Evolutionary conservation across 1,140 invertebrate genomes (phyloP).

Genomic region (Drosophila willistoni): DNA sequence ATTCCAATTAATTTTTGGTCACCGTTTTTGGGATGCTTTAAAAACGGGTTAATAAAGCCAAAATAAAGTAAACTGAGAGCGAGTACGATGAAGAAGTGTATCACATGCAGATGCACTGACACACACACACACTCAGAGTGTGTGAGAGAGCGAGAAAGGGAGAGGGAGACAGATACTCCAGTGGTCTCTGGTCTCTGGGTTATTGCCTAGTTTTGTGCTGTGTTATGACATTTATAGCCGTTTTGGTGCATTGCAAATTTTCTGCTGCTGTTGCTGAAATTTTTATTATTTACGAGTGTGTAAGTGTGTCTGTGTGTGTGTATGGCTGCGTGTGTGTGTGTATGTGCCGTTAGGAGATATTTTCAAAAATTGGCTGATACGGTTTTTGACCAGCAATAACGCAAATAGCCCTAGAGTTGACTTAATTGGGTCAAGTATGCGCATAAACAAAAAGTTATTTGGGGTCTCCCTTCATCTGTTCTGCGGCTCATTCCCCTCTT

Average conservation of each 20-base stretch:
- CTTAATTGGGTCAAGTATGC: conserved; percentile 79
- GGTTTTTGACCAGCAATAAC: conserved; percentile 52
- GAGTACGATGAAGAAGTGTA: not conserved
- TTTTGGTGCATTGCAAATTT: conserved; percentile 66
- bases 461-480: not conserved
- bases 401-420: conserved; percentile 62
- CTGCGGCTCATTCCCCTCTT: not conserved
- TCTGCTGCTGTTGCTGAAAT: conserved; percentile 62
- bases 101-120: not conserved
- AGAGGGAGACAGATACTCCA: conserved; percentile 8
- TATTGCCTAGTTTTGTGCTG: conserved; percentile 43
- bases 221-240: conserved; percentile 59
- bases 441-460: conserved; percentile 78
- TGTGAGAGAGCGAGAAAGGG: not conserved
- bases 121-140: not conserved
- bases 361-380: conserved; percentile 63
- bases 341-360: conserved; percentile 46
- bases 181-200: conserved; percentile 17
- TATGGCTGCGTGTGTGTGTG: conserved; percentile 20
- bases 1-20: conserved; percentile 78
- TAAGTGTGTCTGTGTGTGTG: conserved; percentile 2
- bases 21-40: conserved; percentile 66
- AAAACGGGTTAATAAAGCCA: conserved; percentile 75
- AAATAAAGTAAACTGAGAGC: conserved; percentile 66
- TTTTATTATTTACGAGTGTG: conserved; percentile 64